phyloP scores from a whole-genome alignment of 2,113 vertebrate species.

The Dasyprocta punctata region DNA sequence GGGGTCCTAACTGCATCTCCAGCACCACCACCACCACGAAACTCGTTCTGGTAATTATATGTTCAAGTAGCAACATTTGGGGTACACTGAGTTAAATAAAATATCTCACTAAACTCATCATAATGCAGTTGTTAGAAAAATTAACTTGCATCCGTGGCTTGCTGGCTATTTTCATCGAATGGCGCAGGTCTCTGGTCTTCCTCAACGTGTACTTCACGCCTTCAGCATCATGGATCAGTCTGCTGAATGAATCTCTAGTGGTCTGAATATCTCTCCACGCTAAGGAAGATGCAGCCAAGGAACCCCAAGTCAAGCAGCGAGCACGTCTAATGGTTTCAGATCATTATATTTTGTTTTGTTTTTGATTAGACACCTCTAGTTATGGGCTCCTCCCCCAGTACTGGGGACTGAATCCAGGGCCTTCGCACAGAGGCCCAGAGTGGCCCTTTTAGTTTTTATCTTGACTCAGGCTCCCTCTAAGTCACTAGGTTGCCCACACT shows the following conservation, averaged over 20 bases:
- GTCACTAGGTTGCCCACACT: neutral
- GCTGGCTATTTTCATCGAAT: accelerated
- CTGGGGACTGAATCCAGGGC: neutral
- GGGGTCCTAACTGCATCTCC: too few species aligned
- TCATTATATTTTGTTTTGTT: neutral
- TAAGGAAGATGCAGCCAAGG: accelerated
- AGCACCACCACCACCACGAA: neutral
- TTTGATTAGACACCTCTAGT: neutral
- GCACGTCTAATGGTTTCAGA: neutral
- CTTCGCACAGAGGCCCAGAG: neutral
- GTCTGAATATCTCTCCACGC: neutral
- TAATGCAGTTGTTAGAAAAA: neutral
- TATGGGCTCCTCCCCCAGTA: neutral
- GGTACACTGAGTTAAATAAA: neutral
- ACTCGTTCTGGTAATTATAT: too few species aligned
- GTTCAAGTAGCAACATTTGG: neutral
- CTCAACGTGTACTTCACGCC: neutral
- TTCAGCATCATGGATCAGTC: neutral
- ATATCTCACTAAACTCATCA: neutral
- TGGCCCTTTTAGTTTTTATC: neutral
- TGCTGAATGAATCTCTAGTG: accelerated
- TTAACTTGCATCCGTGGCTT: accelerated
- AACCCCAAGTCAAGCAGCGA: neutral
- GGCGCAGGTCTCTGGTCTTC: neutral
- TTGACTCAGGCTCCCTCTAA: neutral